Conservation (phyloP, 2,113 vertebrate species). For the Mugil cephalus region DNA sequence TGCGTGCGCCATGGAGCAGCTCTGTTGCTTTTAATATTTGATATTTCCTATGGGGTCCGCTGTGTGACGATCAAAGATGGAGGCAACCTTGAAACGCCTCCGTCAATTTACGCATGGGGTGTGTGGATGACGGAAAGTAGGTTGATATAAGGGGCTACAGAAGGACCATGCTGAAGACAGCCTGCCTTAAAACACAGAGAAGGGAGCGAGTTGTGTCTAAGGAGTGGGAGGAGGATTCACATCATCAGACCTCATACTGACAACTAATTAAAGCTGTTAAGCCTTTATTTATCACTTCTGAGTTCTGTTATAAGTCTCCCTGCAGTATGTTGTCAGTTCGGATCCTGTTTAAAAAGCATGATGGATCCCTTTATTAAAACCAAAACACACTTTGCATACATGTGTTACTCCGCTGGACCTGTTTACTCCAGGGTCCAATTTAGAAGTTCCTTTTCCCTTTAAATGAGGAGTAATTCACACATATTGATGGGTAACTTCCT, state of each 20-base stretch:
- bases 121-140: constrained; percentile 50
- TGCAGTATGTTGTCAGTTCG: constrained; percentile 2
- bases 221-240: constrained; percentile 31
- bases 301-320: constrained; percentile 2
- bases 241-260: constrained; percentile 46
- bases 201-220: constrained; percentile 19
- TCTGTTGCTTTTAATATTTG: constrained; percentile 72
- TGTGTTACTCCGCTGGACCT: not conserved
- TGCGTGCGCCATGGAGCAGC: constrained; percentile 24
- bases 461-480: constrained; percentile 1
- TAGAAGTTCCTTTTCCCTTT: constrained; percentile 5
- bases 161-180: constrained; percentile 18
- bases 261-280: constrained; percentile 61
- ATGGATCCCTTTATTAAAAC: constrained; percentile 13
- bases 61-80: constrained; percentile 65
- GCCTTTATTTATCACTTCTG: constrained; percentile 50
- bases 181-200: constrained; percentile 8
- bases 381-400: constrained; percentile 22
- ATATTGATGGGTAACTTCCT: not conserved
- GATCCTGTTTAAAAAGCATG: constrained; percentile 32
- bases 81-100: constrained; percentile 74
- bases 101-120: constrained; percentile 50
- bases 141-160: constrained; percentile 18
- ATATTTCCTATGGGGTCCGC: constrained; percentile 70
- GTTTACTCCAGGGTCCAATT: constrained; percentile 17